phyloP scores from a whole-genome alignment of 2,888 invertebrate genomes.

The Tricholauxania praeusta region DNA sequence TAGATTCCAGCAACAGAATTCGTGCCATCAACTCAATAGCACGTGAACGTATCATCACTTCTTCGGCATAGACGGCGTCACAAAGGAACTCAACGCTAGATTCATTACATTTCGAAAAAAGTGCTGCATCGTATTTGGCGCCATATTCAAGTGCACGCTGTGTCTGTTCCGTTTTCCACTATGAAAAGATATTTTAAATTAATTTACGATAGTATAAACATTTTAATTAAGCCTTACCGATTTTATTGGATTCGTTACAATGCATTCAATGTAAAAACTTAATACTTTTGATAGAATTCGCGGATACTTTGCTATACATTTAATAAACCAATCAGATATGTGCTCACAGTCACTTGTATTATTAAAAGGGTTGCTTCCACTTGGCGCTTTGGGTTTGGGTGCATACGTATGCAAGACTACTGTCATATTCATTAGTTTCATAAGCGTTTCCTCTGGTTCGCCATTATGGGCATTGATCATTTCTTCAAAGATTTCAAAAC shows the following conservation, averaged over 20 bases:
- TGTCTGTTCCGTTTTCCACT: slow-evolving; percentile 62
- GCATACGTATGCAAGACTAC: slow-evolving; percentile 60
- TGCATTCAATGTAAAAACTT: slow-evolving; percentile 60
- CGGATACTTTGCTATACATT: slow-evolving; percentile 62
- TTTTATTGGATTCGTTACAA: slow-evolving; percentile 61
- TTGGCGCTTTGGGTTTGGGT: slow-evolving; percentile 50
- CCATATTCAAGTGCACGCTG: slow-evolving; percentile 64
- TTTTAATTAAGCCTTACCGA: slow-evolving; percentile 46
- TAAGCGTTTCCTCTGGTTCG: slow-evolving; percentile 62
- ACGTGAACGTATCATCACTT: slow-evolving; percentile 60
- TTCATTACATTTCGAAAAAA: slow-evolving; percentile 65
- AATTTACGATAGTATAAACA: neutral
- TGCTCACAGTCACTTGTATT: slow-evolving; percentile 57
- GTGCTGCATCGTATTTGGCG: slow-evolving; percentile 65
- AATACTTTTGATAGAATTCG: slow-evolving; percentile 58
- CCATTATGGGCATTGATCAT: slow-evolving; percentile 65
- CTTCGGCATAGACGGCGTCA: slow-evolving; percentile 60
- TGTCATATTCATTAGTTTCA: slow-evolving; percentile 62
- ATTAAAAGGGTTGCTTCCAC: slow-evolving; percentile 8
- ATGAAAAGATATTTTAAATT: neutral
- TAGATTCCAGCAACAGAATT: slow-evolving; percentile 60
- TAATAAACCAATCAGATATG: slow-evolving; percentile 66
- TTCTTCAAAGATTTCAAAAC: slow-evolving; percentile 63
- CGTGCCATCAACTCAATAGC: slow-evolving; percentile 61
- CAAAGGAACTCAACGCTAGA: slow-evolving; percentile 61